These are phyloP conservation scores for Ifrita kowaldi DNA, from an alignment of 2,113 vertebrate species.

Conservation along the genomic window DNA sequence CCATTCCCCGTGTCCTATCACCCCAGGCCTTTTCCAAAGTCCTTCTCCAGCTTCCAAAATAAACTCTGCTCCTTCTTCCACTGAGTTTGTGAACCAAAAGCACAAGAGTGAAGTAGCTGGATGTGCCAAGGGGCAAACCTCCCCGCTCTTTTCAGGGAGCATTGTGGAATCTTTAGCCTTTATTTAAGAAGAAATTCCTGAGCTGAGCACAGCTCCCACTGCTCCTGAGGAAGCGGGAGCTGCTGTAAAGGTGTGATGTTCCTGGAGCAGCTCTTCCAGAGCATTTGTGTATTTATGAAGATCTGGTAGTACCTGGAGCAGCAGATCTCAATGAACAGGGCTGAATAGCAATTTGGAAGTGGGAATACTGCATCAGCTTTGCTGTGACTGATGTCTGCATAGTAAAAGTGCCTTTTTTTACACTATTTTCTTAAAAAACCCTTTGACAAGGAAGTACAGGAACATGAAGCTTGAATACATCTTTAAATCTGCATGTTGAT, in stretches of 20 bases:
- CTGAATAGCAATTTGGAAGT: not conserved
- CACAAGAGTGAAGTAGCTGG: not conserved
- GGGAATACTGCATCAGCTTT: not conserved
- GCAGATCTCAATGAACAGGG: not conserved
- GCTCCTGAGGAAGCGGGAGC: not conserved
- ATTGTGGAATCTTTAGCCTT: not conserved
- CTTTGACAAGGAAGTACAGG: not conserved
- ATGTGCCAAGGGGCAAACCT: not conserved
- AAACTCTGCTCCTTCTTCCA: not conserved
- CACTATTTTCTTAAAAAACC: not conserved
- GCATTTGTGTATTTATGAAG: not conserved
- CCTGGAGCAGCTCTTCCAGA: not conserved
- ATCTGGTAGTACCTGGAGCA: rapidly evolving
- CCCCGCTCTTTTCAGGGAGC: not conserved
- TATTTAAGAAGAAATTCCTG: not conserved
- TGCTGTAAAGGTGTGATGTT: not conserved
- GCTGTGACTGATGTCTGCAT: not conserved
- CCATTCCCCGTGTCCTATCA: not conserved
- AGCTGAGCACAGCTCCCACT: not conserved
- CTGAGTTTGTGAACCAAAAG: not conserved
- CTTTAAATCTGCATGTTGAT: not conserved
- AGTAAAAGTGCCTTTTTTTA: not conserved
- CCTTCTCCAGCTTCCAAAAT: not conserved
- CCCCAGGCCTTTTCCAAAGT: not conserved
- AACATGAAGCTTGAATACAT: not conserved